Evolutionary conservation across 2,888 invertebrate species (phyloP).

Genomic region (Andrena chrysosceles): DNA sequence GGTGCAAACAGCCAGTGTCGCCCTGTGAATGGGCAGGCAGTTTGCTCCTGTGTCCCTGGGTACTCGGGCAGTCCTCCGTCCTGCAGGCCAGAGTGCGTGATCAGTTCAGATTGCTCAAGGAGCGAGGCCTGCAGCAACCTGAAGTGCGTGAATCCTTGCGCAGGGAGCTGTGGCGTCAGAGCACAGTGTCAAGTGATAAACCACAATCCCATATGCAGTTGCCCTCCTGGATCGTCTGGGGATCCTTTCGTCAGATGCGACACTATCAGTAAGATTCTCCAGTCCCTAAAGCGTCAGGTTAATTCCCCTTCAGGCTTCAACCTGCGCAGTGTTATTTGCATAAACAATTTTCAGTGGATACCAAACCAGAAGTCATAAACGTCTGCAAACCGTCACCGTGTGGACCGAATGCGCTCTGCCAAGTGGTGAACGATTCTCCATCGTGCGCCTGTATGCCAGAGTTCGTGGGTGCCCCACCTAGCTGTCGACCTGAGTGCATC

Average conservation of each 20-base stretch:
- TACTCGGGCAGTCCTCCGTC: slow-evolving; percentile 92
- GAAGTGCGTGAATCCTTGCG: slow-evolving; percentile 94
- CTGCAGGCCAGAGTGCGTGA: slow-evolving; percentile 91
- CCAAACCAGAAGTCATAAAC: slow-evolving; percentile 86
- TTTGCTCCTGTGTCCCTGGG: slow-evolving; percentile 90
- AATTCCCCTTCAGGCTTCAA: not conserved
- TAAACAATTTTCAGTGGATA: slow-evolving; percentile 85
- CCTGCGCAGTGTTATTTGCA: not conserved
- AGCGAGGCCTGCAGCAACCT: slow-evolving; percentile 92
- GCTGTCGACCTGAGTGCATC: slow-evolving; percentile 92
- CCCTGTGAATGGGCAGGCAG: slow-evolving; percentile 89
- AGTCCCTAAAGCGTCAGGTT: not conserved
- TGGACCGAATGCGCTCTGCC: slow-evolving; percentile 88
- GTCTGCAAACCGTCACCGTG: slow-evolving; percentile 91
- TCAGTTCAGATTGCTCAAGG: slow-evolving; percentile 91
- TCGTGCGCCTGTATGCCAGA: slow-evolving; percentile 93
- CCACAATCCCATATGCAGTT: slow-evolving; percentile 87
- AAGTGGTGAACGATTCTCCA: slow-evolving; percentile 90
- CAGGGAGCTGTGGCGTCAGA: slow-evolving; percentile 92
- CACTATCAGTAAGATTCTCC: slow-evolving; percentile 58
- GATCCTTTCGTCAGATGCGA: slow-evolving; percentile 87
- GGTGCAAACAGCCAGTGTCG: slow-evolving; percentile 91
- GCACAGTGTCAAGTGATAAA: slow-evolving; percentile 88
- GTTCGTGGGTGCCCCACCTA: slow-evolving; percentile 91
- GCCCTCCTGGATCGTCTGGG: slow-evolving; percentile 86